Base-by-base conservation (phyloP, 1,140 invertebrate species). In the Neuroterus valhalla region DNA sequence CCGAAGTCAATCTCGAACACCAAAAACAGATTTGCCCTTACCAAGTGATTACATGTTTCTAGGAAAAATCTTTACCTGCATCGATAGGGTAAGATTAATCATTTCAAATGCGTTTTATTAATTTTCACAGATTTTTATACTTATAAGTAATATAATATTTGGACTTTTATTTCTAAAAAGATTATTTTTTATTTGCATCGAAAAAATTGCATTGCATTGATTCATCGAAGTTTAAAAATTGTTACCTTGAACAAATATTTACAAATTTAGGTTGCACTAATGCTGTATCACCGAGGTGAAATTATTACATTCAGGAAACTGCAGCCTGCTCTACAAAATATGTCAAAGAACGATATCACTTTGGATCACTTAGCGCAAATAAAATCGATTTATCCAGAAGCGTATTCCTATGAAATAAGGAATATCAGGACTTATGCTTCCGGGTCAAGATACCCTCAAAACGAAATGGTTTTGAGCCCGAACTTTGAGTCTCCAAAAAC, bases 221-320 rank as follows among this genome's bases (percentile, higher is more conserved):
- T 38, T 38, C 1, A 8, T 38, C 31, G 0, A 1, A 38, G 31
- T 8, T 38, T 5, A 5, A 38, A 50, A 10, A 21, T 50, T 50
- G 3, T 11, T 17, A 50, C 3, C 26, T 62, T 62, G 2, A 31
- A 15, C 12, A 11, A 52, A 52, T 12, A 26, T 14, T 62, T 62
- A 31, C 14, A 6, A 15, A 31, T 1, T 15, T 8, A 62, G 55
- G 26, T 14, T n/a, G 23, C 55, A 31, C 26, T 62, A 23, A 62
- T 31, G 23, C 55, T 62, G 2, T 38, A 62, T 14, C 26, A 38
- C 12, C 12, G 55, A 62, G 26, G 23, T 26, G 14, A 6, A 2
- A 26, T 62, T 31, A 62, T 62, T 31, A 62, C 55, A n/a, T 31
- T 31, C n/a, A 62, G 31, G 6, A 62, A 62, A 62, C 31, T 62